Evolutionary conservation across 2,113 vertebrate species (phyloP), one percentile per base, ranked within the genome.

Genomic region (Ia io): DNA sequence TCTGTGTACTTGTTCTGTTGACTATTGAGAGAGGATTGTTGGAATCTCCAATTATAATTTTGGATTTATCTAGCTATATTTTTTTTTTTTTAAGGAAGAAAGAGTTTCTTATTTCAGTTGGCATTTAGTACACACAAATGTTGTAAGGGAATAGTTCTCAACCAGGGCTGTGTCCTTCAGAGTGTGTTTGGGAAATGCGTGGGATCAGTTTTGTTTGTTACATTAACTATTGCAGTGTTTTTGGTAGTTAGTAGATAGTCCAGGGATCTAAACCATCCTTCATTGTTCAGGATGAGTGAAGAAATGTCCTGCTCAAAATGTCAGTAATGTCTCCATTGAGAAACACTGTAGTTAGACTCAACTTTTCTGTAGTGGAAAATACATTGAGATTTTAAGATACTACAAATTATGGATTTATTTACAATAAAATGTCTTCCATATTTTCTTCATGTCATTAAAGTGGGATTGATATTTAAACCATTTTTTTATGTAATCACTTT

Each of bases 391-490:
- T 82, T 96, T 88, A 78, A 84, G n/a, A 73, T 96, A 53, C 16
- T 89, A 47, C 49, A 95, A 51, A 92, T 95, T 47, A 44, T 23
- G 59, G 35, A 14, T 59, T 94, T 79, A 37, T 78, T 53, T 70
- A 32, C 18, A 69, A 1, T 87, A 93, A 89, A 91, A 94, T 51
- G 94, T 13, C 56, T 94, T 76, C 37, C 32, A 6, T 84, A 65
- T 92, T 93, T 93, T 95, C 32, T 93, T 95, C 35, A 61, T 56
- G 23, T 37, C 32, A 61, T 59, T 84, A 59, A 92, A 71, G 22
- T 87, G 11, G 37, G 65, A 61, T 90, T 88, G 32, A 28, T 67
- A 73, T 47, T 95, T 90, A 82, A 84, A 51, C 18, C 65, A 2
- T 79, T 94, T 93, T 92, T 70, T 61, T 61, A 12, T 63, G 7